Evolutionary conservation across 2,888 invertebrate species (phyloP).

Genomic region (Eutolmus rufibarbis): DNA sequence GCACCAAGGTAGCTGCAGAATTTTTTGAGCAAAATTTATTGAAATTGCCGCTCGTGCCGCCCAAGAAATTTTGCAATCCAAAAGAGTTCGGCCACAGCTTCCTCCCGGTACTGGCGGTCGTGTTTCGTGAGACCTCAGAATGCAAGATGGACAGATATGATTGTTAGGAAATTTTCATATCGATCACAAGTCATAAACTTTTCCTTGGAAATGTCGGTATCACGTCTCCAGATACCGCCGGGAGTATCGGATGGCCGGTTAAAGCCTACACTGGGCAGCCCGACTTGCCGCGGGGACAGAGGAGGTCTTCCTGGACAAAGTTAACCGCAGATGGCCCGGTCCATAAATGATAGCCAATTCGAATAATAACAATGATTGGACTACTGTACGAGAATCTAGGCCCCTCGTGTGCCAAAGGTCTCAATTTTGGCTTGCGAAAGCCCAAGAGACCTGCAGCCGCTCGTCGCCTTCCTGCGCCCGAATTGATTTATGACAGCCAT

Average conservation of each 20-base stretch:
- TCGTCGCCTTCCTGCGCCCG: not conserved
- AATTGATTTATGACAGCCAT: conserved; percentile 41
- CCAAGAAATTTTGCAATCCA: conserved; percentile 23
- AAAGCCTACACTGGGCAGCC: not conserved
- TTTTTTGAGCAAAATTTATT: conserved; percentile 29
- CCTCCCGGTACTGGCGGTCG: conserved; percentile 25
- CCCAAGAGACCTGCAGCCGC: conserved; percentile 7
- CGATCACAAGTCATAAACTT: conserved; percentile 37
- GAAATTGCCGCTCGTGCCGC: conserved; percentile 37
- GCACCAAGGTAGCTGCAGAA: conserved; percentile 27
- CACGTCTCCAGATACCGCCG: conserved; percentile 15
- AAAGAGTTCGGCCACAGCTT: conserved; percentile 14
- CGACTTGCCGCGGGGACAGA: not conserved
- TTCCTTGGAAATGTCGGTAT: conserved; percentile 28
- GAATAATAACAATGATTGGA: conserved; percentile 40
- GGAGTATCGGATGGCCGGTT: conserved; percentile 1
- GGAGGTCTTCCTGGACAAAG: conserved; percentile 31
- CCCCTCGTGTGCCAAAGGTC: conserved; percentile 44
- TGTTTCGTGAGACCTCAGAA: conserved; percentile 37
- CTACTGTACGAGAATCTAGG: conserved; percentile 42
- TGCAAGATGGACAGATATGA: conserved; percentile 38
- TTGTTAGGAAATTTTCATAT: conserved; percentile 39
- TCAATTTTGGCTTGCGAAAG: conserved; percentile 39
- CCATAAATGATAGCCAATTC: conserved; percentile 18
- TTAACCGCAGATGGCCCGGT: conserved; percentile 16